These are phyloP conservation scores for Alauda arvensis DNA, from an alignment of 2,797 vertebrate genomes.

Conservation along the genomic window DNA sequence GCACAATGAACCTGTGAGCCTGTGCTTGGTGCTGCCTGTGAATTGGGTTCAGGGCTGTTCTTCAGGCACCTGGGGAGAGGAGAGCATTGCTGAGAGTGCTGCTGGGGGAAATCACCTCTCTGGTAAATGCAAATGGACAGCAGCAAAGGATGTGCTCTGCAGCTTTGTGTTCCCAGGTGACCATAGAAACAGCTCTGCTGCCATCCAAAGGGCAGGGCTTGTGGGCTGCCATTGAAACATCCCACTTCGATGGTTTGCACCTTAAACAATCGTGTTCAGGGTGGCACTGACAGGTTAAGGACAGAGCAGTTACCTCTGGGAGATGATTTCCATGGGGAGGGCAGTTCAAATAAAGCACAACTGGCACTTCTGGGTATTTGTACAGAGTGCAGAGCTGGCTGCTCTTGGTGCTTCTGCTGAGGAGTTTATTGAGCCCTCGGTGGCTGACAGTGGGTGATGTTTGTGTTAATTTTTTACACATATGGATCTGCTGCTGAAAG, in stretches of 20 bases:
- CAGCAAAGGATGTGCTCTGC: not conserved
- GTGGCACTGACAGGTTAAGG: not conserved
- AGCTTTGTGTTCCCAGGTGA: not conserved
- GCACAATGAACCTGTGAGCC: not conserved
- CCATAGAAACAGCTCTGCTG: not conserved
- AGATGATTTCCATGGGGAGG: not conserved
- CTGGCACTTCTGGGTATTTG: not conserved
- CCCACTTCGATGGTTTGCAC: not conserved
- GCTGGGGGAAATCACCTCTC: accelerated
- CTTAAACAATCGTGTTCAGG: not conserved
- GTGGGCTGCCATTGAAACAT: not conserved
- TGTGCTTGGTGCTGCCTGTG: not conserved
- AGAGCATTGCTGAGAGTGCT: not conserved
- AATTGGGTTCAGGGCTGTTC: not conserved
- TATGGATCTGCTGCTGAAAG: not conserved
- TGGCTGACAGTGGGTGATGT: not conserved
- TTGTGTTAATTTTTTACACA: not conserved
- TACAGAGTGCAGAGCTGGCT: not conserved
- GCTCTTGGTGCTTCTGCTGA: not conserved
- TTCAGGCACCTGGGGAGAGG: not conserved
- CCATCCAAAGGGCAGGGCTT: not conserved
- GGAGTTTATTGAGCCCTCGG: accelerated
- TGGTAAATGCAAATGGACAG: too few species aligned
- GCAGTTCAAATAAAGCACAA: not conserved
- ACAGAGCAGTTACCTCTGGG: not conserved